phyloP scores from a whole-genome alignment of 2,888 invertebrate species.

The Selenia dentaria region DNA sequence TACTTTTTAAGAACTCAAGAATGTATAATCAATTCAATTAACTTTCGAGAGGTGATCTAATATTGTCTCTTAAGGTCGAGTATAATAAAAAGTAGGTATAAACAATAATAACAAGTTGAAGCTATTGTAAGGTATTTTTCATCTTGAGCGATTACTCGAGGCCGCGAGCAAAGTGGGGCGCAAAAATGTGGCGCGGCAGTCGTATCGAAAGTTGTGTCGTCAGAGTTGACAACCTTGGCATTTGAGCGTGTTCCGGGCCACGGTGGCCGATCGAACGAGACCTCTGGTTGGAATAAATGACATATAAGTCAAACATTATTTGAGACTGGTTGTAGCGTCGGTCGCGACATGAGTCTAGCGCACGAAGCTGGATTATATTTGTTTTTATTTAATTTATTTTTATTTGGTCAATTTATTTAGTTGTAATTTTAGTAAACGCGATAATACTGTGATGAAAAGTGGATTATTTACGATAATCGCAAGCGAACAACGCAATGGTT shows the following conservation, averaged over 20 bases:
- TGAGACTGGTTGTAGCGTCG: conserved; percentile 5
- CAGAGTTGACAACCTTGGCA: conserved; percentile 84
- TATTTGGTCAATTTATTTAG: too few relatives aligned
- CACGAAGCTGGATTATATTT: too few relatives aligned
- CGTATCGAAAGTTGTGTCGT: conserved; percentile 81
- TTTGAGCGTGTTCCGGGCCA: conserved; percentile 80
- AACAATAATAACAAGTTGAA: conserved; percentile 1
- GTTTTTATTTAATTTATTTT: too few relatives aligned
- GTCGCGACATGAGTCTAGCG: too few relatives aligned
- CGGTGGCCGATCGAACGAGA: conserved; percentile 61
- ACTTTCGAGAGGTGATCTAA: too few relatives aligned
- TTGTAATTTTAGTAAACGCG: too few relatives aligned
- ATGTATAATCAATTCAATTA: too few relatives aligned
- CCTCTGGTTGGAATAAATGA: conserved; percentile 53
- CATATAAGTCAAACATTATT: conserved; percentile 11
- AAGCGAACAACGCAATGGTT: too few relatives aligned
- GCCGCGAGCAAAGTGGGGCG: conserved; percentile 61
- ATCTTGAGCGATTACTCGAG: conserved; percentile 21
- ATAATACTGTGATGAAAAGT: too few relatives aligned
- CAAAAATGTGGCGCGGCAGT: conserved; percentile 72
- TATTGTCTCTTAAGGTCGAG: too few relatives aligned
- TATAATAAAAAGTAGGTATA: neutral
- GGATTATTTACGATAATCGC: too few relatives aligned
- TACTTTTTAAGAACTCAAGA: too few relatives aligned
- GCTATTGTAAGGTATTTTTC: neutral